These are phyloP conservation scores for Hypercompe scribonia DNA, from an alignment of 2,888 invertebrate species.

Conservation along the genomic window DNA sequence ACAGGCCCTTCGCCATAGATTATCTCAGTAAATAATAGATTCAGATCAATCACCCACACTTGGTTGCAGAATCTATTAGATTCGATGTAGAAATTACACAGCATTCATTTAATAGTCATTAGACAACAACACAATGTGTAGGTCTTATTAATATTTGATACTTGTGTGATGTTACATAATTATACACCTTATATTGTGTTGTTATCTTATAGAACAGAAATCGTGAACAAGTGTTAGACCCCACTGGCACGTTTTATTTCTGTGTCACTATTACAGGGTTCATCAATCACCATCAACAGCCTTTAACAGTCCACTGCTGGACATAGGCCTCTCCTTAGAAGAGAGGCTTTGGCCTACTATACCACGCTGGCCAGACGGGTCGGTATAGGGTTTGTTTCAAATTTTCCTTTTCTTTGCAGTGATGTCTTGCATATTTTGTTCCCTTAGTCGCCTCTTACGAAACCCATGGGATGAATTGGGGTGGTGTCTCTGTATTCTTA, in stretches of 20 bases:
- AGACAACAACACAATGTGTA: slow-evolving; percentile 18
- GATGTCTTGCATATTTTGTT: too few relatives aligned
- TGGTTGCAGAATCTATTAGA: neutral
- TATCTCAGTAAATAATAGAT: neutral
- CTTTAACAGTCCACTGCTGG: too few relatives aligned
- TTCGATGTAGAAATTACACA: neutral
- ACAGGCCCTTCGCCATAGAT: neutral
- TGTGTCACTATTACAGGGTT: neutral
- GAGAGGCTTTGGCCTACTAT: too few relatives aligned
- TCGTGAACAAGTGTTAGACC: neutral
- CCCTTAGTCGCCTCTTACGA: too few relatives aligned
- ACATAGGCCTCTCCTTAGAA: too few relatives aligned
- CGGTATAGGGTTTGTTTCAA: too few relatives aligned
- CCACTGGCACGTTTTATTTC: neutral
- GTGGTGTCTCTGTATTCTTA: too few relatives aligned
- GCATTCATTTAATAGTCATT: neutral
- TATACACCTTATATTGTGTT: neutral
- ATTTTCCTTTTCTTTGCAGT: too few relatives aligned
- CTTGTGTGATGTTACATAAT: neutral
- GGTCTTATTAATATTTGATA: slow-evolving; percentile 12
- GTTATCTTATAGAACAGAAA: neutral
- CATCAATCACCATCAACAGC: too few relatives aligned
- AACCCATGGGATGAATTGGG: too few relatives aligned
- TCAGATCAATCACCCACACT: neutral
- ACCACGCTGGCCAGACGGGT: too few relatives aligned